Evolutionary conservation across 2,797 vertebrate species (phyloP), one percentile per base, ranked within the genome.

Genomic region (Sebastiscus tertius): DNA sequence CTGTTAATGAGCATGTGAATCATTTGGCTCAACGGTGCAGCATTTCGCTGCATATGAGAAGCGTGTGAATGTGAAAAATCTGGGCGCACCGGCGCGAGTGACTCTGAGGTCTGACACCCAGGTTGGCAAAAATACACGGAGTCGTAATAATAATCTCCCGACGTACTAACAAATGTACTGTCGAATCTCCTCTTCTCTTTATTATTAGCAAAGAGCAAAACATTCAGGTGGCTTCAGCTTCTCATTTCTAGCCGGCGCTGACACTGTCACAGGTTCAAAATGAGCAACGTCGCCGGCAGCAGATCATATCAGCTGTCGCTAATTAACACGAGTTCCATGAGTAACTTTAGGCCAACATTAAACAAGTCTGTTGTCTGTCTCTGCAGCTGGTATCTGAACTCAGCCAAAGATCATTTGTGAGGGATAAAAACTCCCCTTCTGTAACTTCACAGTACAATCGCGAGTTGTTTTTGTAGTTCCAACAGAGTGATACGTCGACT

Each of bases 1-100:
- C 64, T 29, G 77, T 80, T 89, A 87, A 91, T 91, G 75, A 90
- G 91, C 84, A 76, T 85, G 88, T 85, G 87, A 89, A 83, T 88
- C 77, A 81, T 72, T 89, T 90, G 87, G 89, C 79, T 75, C 42
- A 13, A 62, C 34, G 9, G 55, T 55, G 64, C 60, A 33, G 46
- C 46, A 11, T 62, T 66, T 56, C 22, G 1, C 42, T 34, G 46
- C 83, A 27, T 61, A 5, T 58, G 36, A 56, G 10, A 16, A 16
- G 58, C 26, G 64, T 60, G 65, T 49, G 70, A 60, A 69, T 77
- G 60, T 64, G 75, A 26, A 46, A 26, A 24, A 63, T 66, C 46
- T 70, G 59, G 39, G 52, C 11, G n/a, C 26, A 58, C 55, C 46
- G 61, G 61, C 55, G 46, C 5, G 59, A 52, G 34, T 31, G 36